Percentiles rank a stretch among this genome's conserved stretches.
Evolutionary conservation across 2,888 invertebrate species (phyloP).

Genomic region (Nomada fucata): DNA sequence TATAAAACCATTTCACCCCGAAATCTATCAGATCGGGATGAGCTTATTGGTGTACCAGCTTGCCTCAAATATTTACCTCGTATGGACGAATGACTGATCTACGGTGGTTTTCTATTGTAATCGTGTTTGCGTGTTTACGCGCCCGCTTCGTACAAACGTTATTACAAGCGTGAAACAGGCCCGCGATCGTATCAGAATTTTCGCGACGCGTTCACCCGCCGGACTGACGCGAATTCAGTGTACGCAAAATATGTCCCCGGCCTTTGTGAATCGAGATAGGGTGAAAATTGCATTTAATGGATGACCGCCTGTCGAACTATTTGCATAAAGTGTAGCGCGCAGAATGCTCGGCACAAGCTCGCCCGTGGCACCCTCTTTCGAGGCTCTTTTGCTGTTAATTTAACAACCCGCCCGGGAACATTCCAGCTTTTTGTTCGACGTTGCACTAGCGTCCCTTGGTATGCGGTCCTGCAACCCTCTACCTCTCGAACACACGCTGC

Average conservation of each 20-base stretch:
- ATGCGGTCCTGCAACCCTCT: neutral
- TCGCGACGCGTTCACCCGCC: constrained; percentile 29
- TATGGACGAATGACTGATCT: neutral
- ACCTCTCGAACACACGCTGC: neutral
- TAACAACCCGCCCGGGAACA: constrained; percentile 30
- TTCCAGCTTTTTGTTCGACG: constrained; percentile 52
- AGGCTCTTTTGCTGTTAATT: constrained; percentile 55
- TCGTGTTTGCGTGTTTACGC: constrained; percentile 27
- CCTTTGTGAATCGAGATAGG: constrained; percentile 52
- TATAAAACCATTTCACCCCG: neutral
- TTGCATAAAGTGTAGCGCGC: constrained; percentile 61
- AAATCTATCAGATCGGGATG: neutral
- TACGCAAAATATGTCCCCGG: constrained; percentile 52
- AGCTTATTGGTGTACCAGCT: neutral
- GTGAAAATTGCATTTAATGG: constrained; percentile 71
- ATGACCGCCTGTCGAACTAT: constrained; percentile 70
- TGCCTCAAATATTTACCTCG: neutral
- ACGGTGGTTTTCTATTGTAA: constrained; percentile 2
- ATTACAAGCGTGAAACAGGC: constrained; percentile 50
- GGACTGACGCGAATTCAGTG: constrained; percentile 2
- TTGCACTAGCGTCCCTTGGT: constrained; percentile 17
- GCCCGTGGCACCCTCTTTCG: constrained; percentile 25
- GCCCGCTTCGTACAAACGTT: constrained; percentile 38
- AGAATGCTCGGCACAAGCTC: constrained; percentile 42
- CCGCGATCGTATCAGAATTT: constrained; percentile 55